Percentiles rank a stretch among this genome's conserved stretches.
phyloP scores from a whole-genome alignment of 1,140 invertebrate genomes.

The Drosophila biarmipes region DNA sequence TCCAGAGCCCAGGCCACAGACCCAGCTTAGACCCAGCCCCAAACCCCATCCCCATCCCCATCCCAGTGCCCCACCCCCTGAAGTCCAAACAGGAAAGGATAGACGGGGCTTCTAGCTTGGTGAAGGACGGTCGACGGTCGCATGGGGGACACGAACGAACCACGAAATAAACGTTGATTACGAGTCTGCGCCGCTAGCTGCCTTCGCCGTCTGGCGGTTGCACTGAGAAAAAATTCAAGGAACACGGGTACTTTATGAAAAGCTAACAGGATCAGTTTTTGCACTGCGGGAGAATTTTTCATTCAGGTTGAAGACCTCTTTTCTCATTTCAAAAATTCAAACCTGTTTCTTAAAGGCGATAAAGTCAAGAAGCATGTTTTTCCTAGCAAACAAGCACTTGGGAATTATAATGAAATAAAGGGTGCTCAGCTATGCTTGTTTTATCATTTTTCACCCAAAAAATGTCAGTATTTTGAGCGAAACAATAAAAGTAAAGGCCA shows the following conservation, averaged over 20 bases:
- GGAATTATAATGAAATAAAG: not conserved
- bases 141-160: conserved; percentile 53
- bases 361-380: not conserved
- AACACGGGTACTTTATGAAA: not conserved
- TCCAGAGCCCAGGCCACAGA: conserved; percentile 14
- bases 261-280: not conserved
- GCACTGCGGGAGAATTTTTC: not conserved
- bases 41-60: conserved; percentile 14
- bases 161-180: conserved; percentile 77
- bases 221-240: conserved; percentile 5
- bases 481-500: no score
- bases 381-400: not conserved
- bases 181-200: conserved; percentile 63
- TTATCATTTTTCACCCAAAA: no score
- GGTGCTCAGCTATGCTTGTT: no score
- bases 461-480: no score
- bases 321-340: not conserved
- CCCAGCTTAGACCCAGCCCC: conserved; percentile 9
- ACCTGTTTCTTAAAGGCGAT: not conserved
- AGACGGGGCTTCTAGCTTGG: conserved; percentile 64
- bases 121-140: conserved; percentile 79
- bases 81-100: conserved; percentile 69
- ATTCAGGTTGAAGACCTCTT: not conserved
- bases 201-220: conserved; percentile 18
- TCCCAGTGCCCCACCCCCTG: conserved; percentile 13